phyloP scores from a whole-genome alignment of 2,113 vertebrate species.

The Centrocercus urophasianus region DNA sequence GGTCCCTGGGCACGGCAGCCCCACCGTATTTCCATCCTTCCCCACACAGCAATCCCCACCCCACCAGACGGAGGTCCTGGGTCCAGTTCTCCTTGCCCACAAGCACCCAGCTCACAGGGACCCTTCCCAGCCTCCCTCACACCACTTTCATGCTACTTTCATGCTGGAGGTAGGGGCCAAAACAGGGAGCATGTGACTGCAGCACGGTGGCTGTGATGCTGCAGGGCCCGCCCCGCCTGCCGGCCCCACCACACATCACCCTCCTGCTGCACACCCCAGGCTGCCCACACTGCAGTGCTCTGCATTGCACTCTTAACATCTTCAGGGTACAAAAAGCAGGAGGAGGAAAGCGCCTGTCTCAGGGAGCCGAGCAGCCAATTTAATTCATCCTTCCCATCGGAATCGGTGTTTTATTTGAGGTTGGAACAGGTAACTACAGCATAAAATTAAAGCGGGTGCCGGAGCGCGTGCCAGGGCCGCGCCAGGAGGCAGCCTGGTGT shows the following conservation, averaged over 20 bases:
- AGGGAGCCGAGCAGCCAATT: not conserved
- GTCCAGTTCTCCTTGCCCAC: not conserved
- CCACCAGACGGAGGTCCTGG: rapidly evolving
- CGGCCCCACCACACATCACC: rapidly evolving
- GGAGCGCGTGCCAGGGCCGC: not conserved
- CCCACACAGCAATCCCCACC: too few species aligned
- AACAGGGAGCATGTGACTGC: rapidly evolving
- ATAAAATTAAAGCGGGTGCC: not conserved
- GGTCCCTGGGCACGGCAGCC: not conserved
- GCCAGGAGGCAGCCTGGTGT: not conserved
- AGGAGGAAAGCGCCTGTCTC: not conserved
- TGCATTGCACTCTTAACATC: not conserved
- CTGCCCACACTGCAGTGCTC: not conserved
- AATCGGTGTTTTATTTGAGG: not conserved
- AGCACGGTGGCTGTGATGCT: not conserved
- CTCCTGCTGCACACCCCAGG: not conserved
- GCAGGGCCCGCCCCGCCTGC: not conserved
- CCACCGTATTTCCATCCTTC: not conserved
- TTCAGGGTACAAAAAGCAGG: not conserved
- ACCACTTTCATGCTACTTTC: rapidly evolving
- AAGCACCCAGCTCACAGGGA: not conserved
- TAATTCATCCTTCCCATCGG: not conserved
- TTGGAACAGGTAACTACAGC: not conserved
- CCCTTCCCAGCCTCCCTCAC: rapidly evolving
- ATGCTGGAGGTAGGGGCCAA: rapidly evolving